A percentile compares a stretch with the other conserved stretches of the same genome.
These are phyloP conservation scores for Aphelocoma californica DNA, from an alignment of 2,797 vertebrate genomes.

Conservation along the genomic window DNA sequence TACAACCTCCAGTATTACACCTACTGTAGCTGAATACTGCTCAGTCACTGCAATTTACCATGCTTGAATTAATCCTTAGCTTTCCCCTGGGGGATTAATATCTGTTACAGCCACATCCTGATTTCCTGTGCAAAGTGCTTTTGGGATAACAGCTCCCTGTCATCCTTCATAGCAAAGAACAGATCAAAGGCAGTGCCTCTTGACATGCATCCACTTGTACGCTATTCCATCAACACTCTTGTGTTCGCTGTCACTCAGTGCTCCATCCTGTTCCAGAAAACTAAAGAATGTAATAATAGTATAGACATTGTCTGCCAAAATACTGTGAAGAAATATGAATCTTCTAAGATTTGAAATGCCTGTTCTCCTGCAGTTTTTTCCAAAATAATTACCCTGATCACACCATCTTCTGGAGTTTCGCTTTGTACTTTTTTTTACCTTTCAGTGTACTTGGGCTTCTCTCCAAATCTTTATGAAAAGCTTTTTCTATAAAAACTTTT, in stretches of 20 bases:
- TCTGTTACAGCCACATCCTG: conserved; percentile 41
- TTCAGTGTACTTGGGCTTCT: neutral
- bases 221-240: neutral
- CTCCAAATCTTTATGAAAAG: neutral
- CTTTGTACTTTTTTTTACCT: neutral
- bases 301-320: neutral
- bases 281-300: neutral
- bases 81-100: conserved; percentile 59
- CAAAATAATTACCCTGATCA: neutral
- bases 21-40: neutral
- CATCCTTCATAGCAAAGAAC: conserved; percentile 37
- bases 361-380: neutral
- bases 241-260: neutral
- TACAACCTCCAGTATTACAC: neutral
- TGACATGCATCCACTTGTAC: neutral
- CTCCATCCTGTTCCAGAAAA: neutral
- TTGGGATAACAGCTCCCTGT: conserved; percentile 47
- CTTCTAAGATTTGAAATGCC: neutral
- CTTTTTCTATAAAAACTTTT: neutral
- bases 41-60: neutral
- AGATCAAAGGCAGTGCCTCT: conserved; percentile 24
- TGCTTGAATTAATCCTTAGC: conserved; percentile 2
- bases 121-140: conserved; percentile 64
- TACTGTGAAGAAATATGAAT: neutral
- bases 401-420: neutral